phyloP scores from a whole-genome alignment of 2,888 invertebrate genomes.

The Schrankia costaestrigalis region DNA sequence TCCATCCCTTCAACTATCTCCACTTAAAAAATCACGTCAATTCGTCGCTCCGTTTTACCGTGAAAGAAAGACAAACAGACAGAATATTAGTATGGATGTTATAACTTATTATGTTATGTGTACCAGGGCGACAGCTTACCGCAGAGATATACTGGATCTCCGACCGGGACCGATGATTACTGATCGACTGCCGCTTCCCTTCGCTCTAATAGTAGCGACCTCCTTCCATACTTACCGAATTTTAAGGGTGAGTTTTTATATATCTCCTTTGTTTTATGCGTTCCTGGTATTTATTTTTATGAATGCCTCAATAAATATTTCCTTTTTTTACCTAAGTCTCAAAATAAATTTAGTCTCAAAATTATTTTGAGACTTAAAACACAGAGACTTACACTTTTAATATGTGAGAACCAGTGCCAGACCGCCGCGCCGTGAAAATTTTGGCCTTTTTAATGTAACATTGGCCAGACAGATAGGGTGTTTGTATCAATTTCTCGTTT shows the following conservation, averaged over 20 bases:
- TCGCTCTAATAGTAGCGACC: slow-evolving; percentile 46
- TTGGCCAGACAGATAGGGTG: not conserved
- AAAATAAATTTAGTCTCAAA: no score
- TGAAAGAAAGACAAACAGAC: no score
- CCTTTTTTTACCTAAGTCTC: not conserved
- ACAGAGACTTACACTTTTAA: no score
- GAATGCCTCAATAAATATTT: not conserved
- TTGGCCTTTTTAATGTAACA: not conserved
- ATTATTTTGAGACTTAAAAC: no score
- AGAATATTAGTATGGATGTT: no score
- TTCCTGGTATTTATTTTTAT: no score
- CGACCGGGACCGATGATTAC: slow-evolving; percentile 50
- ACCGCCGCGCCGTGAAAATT: no score
- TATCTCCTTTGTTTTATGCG: no score
- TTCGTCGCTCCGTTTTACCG: no score
- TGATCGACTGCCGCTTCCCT: slow-evolving; percentile 60
- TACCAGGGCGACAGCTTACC: slow-evolving; percentile 55
- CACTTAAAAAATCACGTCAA: no score
- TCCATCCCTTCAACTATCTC: no score
- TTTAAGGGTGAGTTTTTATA: slow-evolving; percentile 49
- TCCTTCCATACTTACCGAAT: slow-evolving; percentile 54
- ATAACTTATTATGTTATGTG: not conserved
- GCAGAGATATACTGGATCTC: slow-evolving; percentile 50
- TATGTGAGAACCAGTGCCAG: no score
- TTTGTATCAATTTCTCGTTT: not conserved